phyloP scores from a whole-genome alignment of 2,797 vertebrate species.

The Trematomus bernacchii region DNA sequence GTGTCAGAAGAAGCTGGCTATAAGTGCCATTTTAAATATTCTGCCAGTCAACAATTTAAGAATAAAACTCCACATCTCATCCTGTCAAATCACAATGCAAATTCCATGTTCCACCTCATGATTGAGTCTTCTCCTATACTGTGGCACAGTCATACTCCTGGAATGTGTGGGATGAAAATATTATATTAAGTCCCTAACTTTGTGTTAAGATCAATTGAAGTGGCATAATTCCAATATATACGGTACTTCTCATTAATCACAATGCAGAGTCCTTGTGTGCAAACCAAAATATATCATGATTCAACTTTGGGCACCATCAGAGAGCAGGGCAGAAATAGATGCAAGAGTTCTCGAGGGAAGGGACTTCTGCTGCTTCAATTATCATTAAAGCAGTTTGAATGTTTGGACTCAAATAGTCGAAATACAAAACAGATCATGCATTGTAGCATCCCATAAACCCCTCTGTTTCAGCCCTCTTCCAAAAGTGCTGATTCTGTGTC shows the following conservation, averaged over 20 bases:
- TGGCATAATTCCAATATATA: constrained; percentile 40
- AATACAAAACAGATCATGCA: no score
- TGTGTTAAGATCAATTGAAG: constrained; percentile 28
- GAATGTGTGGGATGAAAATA: constrained; percentile 3
- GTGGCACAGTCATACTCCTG: not conserved
- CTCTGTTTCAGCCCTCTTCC: no score
- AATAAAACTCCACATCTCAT: constrained; percentile 19
- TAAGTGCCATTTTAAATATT: constrained; percentile 35
- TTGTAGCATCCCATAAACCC: no score
- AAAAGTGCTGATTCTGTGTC: no score
- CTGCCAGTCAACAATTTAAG: constrained; percentile 12
- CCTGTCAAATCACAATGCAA: constrained; percentile 26
- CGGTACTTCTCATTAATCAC: constrained; percentile 58
- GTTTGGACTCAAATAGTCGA: not conserved
- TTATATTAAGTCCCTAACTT: constrained; percentile 12
- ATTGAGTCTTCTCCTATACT: not conserved
- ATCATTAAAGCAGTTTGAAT: constrained; percentile 41
- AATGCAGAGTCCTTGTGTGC: constrained; percentile 33
- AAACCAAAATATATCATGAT: constrained; percentile 60
- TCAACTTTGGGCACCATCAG: constrained; percentile 56
- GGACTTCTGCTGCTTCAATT: constrained; percentile 29
- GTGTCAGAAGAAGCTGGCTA: constrained; percentile 27
- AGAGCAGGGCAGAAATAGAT: constrained; percentile 65
- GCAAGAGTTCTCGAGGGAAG: constrained; percentile 32
- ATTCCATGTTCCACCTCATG: constrained; percentile 8